Evolutionary conservation across 1,140 invertebrate genomes (phyloP).

Genomic region (Drosophila ananassae): DNA sequence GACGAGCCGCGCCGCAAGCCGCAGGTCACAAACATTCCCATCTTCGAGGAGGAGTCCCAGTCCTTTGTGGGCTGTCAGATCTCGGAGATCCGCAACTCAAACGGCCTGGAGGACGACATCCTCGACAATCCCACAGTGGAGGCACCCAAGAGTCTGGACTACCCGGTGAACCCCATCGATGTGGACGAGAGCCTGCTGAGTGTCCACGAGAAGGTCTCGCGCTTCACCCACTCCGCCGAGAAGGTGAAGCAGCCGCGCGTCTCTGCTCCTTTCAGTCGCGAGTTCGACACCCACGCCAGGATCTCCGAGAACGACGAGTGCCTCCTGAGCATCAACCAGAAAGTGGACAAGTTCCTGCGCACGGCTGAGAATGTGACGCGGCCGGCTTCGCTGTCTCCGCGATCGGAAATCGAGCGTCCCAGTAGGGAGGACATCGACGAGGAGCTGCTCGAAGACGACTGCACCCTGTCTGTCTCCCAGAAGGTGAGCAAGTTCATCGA

Average conservation of each 20-base stretch:
- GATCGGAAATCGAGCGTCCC: slow-evolving; percentile 84
- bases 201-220: slow-evolving; percentile 87
- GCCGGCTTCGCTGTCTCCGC: slow-evolving; percentile 74
- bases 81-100: slow-evolving; percentile 68
- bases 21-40: slow-evolving; percentile 81
- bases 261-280: slow-evolving; percentile 66
- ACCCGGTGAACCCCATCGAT: slow-evolving; percentile 39
- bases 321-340: slow-evolving; percentile 87
- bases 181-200: slow-evolving; percentile 85
- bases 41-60: slow-evolving; percentile 80
- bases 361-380: slow-evolving; percentile 86
- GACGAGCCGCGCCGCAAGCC: slow-evolving; percentile 85
- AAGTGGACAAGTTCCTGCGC: slow-evolving; percentile 87
- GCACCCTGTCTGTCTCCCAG: slow-evolving; percentile 86
- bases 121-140: slow-evolving; percentile 73
- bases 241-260: slow-evolving; percentile 77
- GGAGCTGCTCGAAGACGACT: slow-evolving; percentile 85
- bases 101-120: slow-evolving; percentile 62
- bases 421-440: slow-evolving; percentile 85
- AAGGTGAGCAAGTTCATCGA: slow-evolving; percentile 87
- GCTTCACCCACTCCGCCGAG: slow-evolving; percentile 85
- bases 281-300: slow-evolving; percentile 76
- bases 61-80: slow-evolving; percentile 79
- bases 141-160: slow-evolving; percentile 71
- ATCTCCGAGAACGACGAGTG: slow-evolving; percentile 87